Evolutionary conservation across 2,113 vertebrate genomes (phyloP).

Genomic region (Syrmaticus mikado): DNA sequence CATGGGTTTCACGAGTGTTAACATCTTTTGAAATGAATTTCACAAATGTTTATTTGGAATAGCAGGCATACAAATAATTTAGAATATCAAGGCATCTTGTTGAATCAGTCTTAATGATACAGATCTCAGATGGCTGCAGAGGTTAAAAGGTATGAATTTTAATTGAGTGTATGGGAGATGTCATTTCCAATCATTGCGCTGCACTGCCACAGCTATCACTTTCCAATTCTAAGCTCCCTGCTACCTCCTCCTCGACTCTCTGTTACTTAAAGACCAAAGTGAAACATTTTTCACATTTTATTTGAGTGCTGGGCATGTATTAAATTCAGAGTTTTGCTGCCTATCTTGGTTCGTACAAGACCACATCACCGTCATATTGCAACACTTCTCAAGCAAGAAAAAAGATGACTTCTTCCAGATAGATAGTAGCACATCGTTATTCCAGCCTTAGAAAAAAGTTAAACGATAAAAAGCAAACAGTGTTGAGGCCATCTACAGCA

Average conservation of each 20-base stretch:
- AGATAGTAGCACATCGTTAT: not conserved
- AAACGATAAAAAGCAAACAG: slow-evolving; percentile 31
- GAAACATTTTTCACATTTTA: slow-evolving; percentile 64
- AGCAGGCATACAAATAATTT: slow-evolving; percentile 83
- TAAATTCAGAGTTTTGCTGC: slow-evolving; percentile 35
- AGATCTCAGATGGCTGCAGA: slow-evolving; percentile 70
- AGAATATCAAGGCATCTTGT: slow-evolving; percentile 80
- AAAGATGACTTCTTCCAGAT: slow-evolving; percentile 40
- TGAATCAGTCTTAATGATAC: slow-evolving; percentile 78
- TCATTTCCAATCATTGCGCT: slow-evolving; percentile 55
- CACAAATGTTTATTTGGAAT: slow-evolving; percentile 86
- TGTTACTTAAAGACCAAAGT: slow-evolving; percentile 57
- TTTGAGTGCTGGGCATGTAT: slow-evolving; percentile 59
- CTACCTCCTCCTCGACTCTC: slow-evolving; percentile 18
- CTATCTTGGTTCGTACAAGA: slow-evolving; percentile 54
- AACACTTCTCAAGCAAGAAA: slow-evolving; percentile 54
- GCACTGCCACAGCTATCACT: slow-evolving; percentile 44
- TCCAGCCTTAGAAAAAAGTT: slow-evolving; percentile 5
- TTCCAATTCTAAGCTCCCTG: slow-evolving; percentile 41
- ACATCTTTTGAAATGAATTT: slow-evolving; percentile 88
- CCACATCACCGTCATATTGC: not conserved
- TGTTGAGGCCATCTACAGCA: not conserved
- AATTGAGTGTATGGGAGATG: slow-evolving; percentile 63
- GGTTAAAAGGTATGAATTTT: slow-evolving; percentile 81
- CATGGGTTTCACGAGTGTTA: slow-evolving; percentile 83